Percentiles rank a stretch among this genome's conserved stretches.
Evolutionary conservation across 2,113 vertebrate species (phyloP).

Genomic region (Hippolais icterina): DNA sequence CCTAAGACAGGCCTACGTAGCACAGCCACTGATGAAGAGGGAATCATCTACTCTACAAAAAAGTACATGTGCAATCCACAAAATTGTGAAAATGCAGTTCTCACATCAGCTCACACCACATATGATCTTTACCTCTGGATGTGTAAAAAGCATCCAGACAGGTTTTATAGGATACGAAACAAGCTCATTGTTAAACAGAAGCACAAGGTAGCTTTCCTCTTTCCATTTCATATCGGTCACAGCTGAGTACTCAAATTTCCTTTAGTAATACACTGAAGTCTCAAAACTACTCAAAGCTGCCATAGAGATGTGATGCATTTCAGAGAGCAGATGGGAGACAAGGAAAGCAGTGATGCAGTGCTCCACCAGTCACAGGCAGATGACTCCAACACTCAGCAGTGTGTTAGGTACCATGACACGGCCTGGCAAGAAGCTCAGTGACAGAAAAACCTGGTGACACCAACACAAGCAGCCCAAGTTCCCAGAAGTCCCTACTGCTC

Average conservation of each 20-base stretch:
- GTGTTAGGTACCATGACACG: not conserved
- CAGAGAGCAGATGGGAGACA: not conserved
- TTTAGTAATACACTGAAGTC: not conserved
- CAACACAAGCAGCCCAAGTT: not conserved
- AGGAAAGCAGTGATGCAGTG: not conserved
- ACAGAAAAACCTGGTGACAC: not conserved
- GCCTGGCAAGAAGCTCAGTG: not conserved
- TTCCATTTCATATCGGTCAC: not conserved
- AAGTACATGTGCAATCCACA: rapidly evolving
- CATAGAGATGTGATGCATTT: not conserved
- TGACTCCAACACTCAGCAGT: not conserved
- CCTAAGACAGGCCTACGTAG: not conserved
- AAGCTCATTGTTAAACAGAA: not conserved
- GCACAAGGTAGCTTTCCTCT: not conserved
- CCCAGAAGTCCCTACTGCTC: not conserved
- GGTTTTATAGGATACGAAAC: not conserved
- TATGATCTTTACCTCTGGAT: not conserved
- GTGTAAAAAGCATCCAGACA: not conserved
- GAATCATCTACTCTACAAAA: not conserved
- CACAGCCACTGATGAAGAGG: not conserved
- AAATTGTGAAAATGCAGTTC: not conserved
- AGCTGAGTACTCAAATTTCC: not conserved
- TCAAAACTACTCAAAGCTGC: not conserved
- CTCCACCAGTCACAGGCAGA: not conserved
- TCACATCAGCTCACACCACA: not conserved